Evolutionary conservation across 2,888 invertebrate species (phyloP), one percentile per base, ranked within the genome.

Genomic region (Cerastoderma edule): DNA sequence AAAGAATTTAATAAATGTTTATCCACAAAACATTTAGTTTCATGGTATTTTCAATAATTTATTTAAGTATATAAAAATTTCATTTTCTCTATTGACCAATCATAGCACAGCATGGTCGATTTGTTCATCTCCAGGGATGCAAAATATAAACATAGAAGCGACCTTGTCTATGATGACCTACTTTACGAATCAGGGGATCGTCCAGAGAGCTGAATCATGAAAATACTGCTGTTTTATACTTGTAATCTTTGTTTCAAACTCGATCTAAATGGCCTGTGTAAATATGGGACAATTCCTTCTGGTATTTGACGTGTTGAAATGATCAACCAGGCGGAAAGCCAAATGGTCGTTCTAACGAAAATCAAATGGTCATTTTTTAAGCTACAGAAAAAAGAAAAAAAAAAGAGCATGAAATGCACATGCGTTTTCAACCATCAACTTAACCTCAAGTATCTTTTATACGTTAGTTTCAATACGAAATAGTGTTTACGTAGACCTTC

Each of bases 101-200:
- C 33, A 60, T 8, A 33, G 30, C 13, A 35, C 32, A 33, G 3
- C 10, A 33, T 22, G 6, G 4, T 33, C 46, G 57, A 6, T 8
- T 30, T 24, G n/a, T n/a, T 48, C 27, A 65, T 65, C 65, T 65
- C 65, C 65, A 65, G 19, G 46, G 65, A 46, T 48, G 48, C 65
- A 64, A 48, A 19, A 65, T 19, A 48, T 28, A 65, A 65, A 65
- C 65, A 65, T 30, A 22, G 22, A 46, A 30, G 46, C 48, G 65
- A 46, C 65, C 48, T 65, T 65, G 46, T 48, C 28, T 16, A 28
- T 19, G 2, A n/a, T 30, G 48, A 48, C 65, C 48, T 27, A n/a
- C 24, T 65, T 46, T n/a, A 27, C 1, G 13, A 1, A 24, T 32
- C 30, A 28, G 1, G 0, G 16, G 8, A 32, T 24, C 13, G 13